A percentile compares a stretch with the other conserved stretches of the same genome.
Evolutionary conservation across 1,140 invertebrate genomes (phyloP).

Genomic region (Trichoplusia ni): DNA sequence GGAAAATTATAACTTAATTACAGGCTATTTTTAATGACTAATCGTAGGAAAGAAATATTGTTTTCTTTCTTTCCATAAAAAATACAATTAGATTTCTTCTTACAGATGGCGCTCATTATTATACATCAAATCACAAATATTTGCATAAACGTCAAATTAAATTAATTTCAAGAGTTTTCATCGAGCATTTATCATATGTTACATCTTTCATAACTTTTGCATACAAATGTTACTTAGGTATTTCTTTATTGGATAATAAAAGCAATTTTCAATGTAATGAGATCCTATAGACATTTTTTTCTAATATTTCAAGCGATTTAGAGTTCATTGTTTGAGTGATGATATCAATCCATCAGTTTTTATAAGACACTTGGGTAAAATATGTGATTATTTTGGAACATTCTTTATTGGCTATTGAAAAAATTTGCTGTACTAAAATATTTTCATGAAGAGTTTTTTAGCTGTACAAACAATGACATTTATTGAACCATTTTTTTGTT

Average conservation of each 20-base stretch:
- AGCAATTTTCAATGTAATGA: slow-evolving; percentile 1
- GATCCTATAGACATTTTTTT: slow-evolving; percentile 5
- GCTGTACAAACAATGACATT: neutral
- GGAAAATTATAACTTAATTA: too few relatives aligned
- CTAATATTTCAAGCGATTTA: slow-evolving; percentile 1
- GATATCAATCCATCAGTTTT: slow-evolving; percentile 22
- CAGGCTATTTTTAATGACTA: too few relatives aligned
- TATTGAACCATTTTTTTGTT: neutral
- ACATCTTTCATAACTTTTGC: too few relatives aligned
- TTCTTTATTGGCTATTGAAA: neutral
- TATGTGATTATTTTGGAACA: slow-evolving; percentile 2
- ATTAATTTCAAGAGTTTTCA: too few relatives aligned
- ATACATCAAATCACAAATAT: too few relatives aligned
- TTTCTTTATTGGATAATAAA: slow-evolving; percentile 24
- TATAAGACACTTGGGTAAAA: slow-evolving; percentile 5
- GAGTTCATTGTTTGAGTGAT: slow-evolving; percentile 18
- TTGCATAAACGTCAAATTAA: too few relatives aligned
- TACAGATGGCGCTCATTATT: too few relatives aligned
- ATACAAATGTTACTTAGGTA: too few relatives aligned
- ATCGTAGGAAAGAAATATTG: too few relatives aligned
- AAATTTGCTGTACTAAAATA: neutral
- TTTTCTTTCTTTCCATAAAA: too few relatives aligned
- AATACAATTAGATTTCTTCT: too few relatives aligned
- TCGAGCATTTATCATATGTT: too few relatives aligned
- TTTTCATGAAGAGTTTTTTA: neutral